A percentile compares a stretch with the other conserved stretches of the same genome.
These are phyloP conservation scores for Sarcophaga peregrina DNA, from an alignment of 1,140 invertebrate genomes.

Conservation along the genomic window DNA sequence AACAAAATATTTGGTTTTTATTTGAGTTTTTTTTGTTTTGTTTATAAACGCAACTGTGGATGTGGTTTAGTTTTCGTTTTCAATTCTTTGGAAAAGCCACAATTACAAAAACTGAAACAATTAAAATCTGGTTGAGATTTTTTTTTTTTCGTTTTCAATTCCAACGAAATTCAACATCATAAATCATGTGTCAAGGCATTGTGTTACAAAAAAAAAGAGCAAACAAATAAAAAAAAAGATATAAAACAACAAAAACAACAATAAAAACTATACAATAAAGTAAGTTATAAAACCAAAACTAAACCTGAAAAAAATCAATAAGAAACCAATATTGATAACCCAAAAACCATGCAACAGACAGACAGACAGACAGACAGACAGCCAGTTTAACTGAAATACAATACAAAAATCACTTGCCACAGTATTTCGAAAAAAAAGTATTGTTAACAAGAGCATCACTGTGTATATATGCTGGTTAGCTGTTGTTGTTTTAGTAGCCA, in stretches of 20 bases:
- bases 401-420: conserved; percentile 14
- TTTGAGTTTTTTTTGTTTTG: too few relatives aligned
- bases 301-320: background rate
- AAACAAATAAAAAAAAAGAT: too few relatives aligned
- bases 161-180: conserved; percentile 34
- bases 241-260: too few relatives aligned
- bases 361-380: too few relatives aligned
- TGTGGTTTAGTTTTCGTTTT: too few relatives aligned
- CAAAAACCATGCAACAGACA: conserved; percentile 11
- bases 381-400: too few relatives aligned
- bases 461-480: background rate
- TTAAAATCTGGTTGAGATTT: background rate
- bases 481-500: conserved; percentile 15
- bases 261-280: background rate
- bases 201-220: conserved; percentile 7
- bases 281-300: too few relatives aligned
- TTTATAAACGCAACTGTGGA: too few relatives aligned
- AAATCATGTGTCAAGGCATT: conserved; percentile 34
- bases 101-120: conserved; percentile 43
- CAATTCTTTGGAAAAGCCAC: conserved; percentile 30
- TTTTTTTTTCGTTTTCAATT: background rate
- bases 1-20: too few relatives aligned
- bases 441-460: too few relatives aligned
- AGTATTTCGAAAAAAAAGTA: too few relatives aligned
- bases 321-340: background rate